Conservation (phyloP, 1,140 invertebrate species). For the Anagrus nilaparvatae region DNA sequence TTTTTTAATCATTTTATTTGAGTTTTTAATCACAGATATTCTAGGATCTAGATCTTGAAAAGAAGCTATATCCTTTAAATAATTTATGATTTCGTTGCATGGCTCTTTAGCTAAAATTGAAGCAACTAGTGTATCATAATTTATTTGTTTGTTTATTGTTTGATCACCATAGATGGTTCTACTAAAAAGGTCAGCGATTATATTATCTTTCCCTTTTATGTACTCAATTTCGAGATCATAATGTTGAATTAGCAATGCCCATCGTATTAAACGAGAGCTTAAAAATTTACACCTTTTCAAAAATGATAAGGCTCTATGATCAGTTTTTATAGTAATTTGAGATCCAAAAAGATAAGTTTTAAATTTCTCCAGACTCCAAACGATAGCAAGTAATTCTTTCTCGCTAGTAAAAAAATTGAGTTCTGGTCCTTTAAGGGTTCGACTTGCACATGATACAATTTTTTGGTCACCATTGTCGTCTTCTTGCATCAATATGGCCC, state of each 20-base stretch:
- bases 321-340: background rate
- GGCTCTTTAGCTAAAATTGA: too few species aligned
- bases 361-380: slow-evolving; percentile 3
- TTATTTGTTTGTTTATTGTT: too few species aligned
- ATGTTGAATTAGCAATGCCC: slow-evolving; percentile 3
- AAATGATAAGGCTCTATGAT: slow-evolving; percentile 1
- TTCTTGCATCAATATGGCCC: slow-evolving; percentile 6
- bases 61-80: too few species aligned
- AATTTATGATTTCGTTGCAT: too few species aligned
- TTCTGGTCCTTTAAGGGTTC: background rate
- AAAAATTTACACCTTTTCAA: background rate
- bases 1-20: too few species aligned
- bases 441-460: background rate
- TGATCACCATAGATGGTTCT: too few species aligned
- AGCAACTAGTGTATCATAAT: too few species aligned
- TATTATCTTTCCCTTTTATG: slow-evolving; percentile 1
- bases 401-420: slow-evolving; percentile 1
- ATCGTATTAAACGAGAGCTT: background rate
- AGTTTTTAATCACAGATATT: too few species aligned
- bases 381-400: background rate
- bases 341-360: background rate
- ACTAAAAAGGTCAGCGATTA: slow-evolving; percentile 7
- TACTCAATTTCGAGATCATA: slow-evolving; percentile 1
- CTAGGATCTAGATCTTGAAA: too few species aligned
- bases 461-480: background rate